phyloP scores from a whole-genome alignment of 1,140 invertebrate genomes.

The Ceratina japonica region DNA sequence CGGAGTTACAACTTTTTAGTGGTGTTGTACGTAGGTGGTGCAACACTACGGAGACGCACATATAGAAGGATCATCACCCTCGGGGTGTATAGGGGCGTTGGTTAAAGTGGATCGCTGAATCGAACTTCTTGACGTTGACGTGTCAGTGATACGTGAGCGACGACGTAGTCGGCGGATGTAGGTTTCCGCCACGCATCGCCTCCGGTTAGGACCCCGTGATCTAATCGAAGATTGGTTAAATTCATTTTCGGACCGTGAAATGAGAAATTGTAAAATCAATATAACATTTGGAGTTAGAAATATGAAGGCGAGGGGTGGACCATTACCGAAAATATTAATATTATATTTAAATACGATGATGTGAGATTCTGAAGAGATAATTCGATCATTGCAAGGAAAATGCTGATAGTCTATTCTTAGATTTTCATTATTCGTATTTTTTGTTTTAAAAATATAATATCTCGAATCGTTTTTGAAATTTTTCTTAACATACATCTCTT shows the following conservation, averaged over 20 bases:
- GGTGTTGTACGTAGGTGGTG: no score
- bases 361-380: no score
- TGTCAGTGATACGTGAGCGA: constrained; percentile 30
- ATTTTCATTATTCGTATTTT: no score
- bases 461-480: background rate
- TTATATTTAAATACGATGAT: no score
- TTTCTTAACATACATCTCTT: no score
- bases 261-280: constrained; percentile 44
- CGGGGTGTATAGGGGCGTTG: background rate
- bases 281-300: background rate
- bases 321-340: no score
- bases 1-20: no score
- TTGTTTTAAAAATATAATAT: no score
- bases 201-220: background rate
- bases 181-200: background rate
- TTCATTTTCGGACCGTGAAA: constrained; percentile 43
- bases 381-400: no score
- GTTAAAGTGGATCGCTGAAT: constrained; percentile 28
- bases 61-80: background rate
- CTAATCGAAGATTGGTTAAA: background rate
- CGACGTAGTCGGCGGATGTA: background rate
- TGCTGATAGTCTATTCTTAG: no score
- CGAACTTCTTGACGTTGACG: constrained; percentile 36
- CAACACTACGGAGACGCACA: background rate
- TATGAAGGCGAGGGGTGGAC: background rate